These are phyloP conservation scores for Pangasius macronema DNA, from an alignment of 2,797 vertebrate species.

Conservation along the genomic window DNA sequence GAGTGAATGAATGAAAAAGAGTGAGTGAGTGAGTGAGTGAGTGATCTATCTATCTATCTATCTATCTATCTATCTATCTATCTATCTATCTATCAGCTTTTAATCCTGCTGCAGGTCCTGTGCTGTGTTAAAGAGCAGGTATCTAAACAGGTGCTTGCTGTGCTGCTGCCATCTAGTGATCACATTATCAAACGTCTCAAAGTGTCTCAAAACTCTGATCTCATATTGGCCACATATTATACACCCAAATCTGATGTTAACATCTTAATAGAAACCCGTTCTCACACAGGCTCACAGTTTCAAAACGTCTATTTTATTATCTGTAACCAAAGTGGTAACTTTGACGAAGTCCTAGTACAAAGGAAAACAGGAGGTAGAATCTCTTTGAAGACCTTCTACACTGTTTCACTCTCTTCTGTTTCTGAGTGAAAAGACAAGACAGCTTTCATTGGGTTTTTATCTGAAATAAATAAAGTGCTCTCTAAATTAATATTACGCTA, in stretches of 20 bases:
- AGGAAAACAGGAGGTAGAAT: too few relatives aligned
- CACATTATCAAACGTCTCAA: neutral
- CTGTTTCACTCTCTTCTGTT: neutral
- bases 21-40: too few relatives aligned
- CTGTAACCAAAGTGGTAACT: too few relatives aligned
- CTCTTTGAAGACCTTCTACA: too few relatives aligned
- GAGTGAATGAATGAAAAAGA: too few relatives aligned
- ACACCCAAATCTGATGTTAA: neutral
- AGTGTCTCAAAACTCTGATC: neutral
- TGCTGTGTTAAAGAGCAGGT: neutral
- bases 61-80: neutral
- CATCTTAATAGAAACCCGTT: too few relatives aligned
- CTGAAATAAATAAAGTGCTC: neutral
- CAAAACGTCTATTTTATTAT: neutral
- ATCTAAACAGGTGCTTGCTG: neutral
- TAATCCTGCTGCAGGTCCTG: too few relatives aligned
- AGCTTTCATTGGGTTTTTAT: neutral
- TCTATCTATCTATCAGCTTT: neutral
- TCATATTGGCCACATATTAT: neutral
- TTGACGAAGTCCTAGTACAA: too few relatives aligned
- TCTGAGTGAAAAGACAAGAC: neutral
- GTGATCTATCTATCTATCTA: neutral
- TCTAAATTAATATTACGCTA: neutral
- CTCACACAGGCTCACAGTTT: neutral
- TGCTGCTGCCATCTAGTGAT: constrained; percentile 32